These are phyloP conservation scores for Ctenicera cuprea DNA, from an alignment of 2,888 invertebrate genomes.

Conservation along the genomic window DNA sequence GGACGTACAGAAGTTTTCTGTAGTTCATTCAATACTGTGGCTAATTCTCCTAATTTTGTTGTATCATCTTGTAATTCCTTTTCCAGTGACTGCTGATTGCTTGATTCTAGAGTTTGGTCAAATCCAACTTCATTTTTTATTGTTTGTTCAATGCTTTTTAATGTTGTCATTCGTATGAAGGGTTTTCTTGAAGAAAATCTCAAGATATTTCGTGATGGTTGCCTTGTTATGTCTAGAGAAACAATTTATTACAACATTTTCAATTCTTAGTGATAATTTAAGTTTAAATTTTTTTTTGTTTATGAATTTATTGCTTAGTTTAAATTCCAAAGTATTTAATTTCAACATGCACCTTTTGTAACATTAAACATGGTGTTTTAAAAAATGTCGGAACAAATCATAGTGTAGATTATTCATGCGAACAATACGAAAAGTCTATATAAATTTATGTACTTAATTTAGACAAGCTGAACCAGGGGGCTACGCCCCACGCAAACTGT, in stretches of 20 bases:
- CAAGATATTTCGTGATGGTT: constrained; percentile 58
- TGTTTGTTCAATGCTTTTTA: constrained; percentile 60
- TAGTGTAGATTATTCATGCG: too few species aligned
- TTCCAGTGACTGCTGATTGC: constrained; percentile 62
- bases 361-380: too few species aligned
- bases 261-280: too few species aligned
- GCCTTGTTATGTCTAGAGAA: constrained; percentile 47
- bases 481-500: too few species aligned
- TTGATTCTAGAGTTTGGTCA: constrained; percentile 65
- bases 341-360: too few species aligned
- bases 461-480: too few species aligned
- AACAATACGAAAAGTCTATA: too few species aligned
- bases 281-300: too few species aligned
- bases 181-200: constrained; percentile 60
- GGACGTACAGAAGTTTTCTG: constrained; percentile 62
- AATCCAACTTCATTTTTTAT: constrained; percentile 47
- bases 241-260: neutral
- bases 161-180: constrained; percentile 51
- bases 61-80: constrained; percentile 54
- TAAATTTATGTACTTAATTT: too few species aligned
- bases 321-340: too few species aligned
- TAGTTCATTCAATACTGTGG: constrained; percentile 62
- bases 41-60: constrained; percentile 64
- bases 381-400: too few species aligned
- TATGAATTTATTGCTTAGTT: too few species aligned